Conservation (phyloP, 2,113 vertebrate species). For the Cygnus buccinator region DNA sequence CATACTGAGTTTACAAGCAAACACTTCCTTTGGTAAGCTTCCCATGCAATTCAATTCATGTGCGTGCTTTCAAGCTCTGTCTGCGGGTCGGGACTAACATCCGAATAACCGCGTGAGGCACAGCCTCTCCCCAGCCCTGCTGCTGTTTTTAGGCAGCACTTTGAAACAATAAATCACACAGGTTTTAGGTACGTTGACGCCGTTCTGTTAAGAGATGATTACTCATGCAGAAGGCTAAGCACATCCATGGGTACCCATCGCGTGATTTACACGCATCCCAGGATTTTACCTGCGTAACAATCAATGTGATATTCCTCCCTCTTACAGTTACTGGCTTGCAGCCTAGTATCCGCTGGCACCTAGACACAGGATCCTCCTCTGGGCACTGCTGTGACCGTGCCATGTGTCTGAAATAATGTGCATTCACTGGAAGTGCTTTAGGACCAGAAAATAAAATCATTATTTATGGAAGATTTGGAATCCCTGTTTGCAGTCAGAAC, state of each 20-base stretch:
- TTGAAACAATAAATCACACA: not conserved
- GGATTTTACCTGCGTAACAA: not conserved
- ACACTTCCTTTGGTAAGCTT: constrained; percentile 61
- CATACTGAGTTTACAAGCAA: constrained; percentile 57
- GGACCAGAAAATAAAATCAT: not conserved
- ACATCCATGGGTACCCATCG: not conserved
- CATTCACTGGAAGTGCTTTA: not conserved
- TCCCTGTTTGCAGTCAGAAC: not conserved
- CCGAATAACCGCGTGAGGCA: not conserved
- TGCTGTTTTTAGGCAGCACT: not conserved
- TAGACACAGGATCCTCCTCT: not conserved
- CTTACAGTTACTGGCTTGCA: not conserved
- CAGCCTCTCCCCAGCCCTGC: not conserved
- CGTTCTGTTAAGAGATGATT: not conserved
- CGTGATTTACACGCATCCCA: not conserved
- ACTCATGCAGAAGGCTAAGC: not conserved
- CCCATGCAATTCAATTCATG: constrained; percentile 39
- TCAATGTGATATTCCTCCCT: not conserved
- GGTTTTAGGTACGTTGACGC: not conserved
- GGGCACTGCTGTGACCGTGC: not conserved
- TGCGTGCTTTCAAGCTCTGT: constrained; percentile 2
- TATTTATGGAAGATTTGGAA: not conserved
- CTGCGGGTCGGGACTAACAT: constrained; percentile 4
- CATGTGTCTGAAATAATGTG: not conserved
- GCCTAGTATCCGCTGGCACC: not conserved